Evolutionary conservation across 2,113 vertebrate species (phyloP).

Genomic region (Epinephelus moara): DNA sequence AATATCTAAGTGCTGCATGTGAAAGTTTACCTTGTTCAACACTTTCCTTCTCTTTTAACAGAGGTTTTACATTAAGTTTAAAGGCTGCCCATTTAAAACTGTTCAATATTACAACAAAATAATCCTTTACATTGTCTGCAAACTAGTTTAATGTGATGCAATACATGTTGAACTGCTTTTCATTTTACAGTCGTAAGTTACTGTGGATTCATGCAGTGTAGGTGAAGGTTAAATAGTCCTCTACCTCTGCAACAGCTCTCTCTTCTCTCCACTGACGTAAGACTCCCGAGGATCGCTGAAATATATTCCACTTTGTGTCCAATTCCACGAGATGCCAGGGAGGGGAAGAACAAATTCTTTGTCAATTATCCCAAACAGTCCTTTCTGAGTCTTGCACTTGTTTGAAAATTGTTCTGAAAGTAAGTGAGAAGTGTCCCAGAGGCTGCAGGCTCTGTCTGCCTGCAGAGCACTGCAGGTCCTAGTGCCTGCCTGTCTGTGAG

Average conservation of each 20-base stretch:
- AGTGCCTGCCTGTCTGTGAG: conserved; percentile 65
- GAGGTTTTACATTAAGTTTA: not conserved
- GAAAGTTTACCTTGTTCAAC: not conserved
- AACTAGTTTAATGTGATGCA: not conserved
- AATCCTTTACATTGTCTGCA: not conserved
- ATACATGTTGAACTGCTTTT: not conserved
- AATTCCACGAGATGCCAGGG: conserved; percentile 55
- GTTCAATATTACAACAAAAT: not conserved
- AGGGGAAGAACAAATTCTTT: conserved; percentile 30
- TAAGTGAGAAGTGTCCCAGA: conserved; percentile 69
- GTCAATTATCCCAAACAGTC: conserved; percentile 70
- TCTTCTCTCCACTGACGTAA: conserved; percentile 43
- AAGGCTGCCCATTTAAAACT: not conserved
- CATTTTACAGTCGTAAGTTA: not conserved
- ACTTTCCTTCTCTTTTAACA: not conserved
- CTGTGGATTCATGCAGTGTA: conserved; percentile 29
- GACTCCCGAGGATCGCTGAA: conserved; percentile 44
- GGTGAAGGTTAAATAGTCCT: conserved; percentile 49
- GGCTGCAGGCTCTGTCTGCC: conserved; percentile 49
- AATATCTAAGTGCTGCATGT: not conserved
- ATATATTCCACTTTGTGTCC: conserved; percentile 73
- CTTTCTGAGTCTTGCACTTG: conserved; percentile 76
- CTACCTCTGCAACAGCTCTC: conserved; percentile 66
- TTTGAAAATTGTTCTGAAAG: conserved; percentile 83
- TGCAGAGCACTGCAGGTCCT: conserved; percentile 77